Base-by-base conservation (phyloP, 30 jellyfish, hydroid and myxozoan genomes). In the Catostylus mosaicus region DNA sequence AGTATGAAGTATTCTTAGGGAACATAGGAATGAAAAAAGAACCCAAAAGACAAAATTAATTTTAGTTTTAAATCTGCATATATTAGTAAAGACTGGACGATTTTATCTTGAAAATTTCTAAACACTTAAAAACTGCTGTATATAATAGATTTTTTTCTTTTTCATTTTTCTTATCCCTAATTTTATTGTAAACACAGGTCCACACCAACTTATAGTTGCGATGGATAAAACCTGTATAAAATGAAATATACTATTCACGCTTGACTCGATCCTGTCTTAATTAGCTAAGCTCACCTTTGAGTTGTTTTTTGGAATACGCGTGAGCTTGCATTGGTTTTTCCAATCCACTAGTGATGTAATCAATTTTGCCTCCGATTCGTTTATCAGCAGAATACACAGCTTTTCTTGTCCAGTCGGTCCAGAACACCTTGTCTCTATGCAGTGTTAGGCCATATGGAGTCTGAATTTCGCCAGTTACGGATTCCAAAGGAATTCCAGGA, bases 381-480 rank as follows among this genome's bases (percentile, higher is more conserved):
- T 86, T 86, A 52, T 86, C 88, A 0, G 88, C 96, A 7, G 81
- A 69, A 67, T 80, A 80, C 1, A 89, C 88, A 0, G 93, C 74
- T 30, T 93, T 47, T 57, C 84, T 36, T 35, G 69, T 27, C 97
- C 99, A 89, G 76, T 95, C 99, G 38, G 97, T 95, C 99, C 99
- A 94, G 75, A 73, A 94, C 5, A 94, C 74, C 30, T 54, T 50
- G 35, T 88, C 95, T 35, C 84, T 87, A 62, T 72, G 83, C 40
- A 94, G 34, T 10, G 99, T 71, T 9, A 94, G 70, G 60, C 99
- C 97, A 74, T 30, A 94, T 33, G 90, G 88, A 34, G 78, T 81
- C 40, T 96, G 96, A 61, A 77, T 56, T 32, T 80, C 90, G 7
- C 90, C 90, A 1, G 84, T 80, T 18, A 80, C 65, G 2, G 84